Base-by-base conservation (phyloP, 2,888 invertebrate genomes). In the Eristalis pertinax region DNA sequence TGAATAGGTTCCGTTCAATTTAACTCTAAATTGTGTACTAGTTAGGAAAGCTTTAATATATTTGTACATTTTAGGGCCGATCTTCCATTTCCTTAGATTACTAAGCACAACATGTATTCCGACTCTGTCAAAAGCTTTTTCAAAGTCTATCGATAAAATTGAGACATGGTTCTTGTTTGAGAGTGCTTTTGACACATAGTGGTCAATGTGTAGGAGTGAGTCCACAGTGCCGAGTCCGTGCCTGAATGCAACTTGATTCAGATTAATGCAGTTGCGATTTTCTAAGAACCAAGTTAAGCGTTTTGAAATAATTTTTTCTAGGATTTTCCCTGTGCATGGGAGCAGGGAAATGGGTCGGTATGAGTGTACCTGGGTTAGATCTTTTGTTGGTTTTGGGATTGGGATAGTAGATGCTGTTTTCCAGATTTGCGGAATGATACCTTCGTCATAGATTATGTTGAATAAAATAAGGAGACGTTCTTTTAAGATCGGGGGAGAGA, bases 321-420 rank as follows among this genome's bases (percentile, higher is more conserved):
- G n/a, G n/a, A n/a, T n/a, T n/a, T n/a, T n/a, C n/a, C n/a, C n/a
- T n/a, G n/a, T 68, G 24, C 68, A 68, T 13, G 68, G 26, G 7
- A 68, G 68, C 15, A 68, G 68, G 15, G 50, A 50, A n/a, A 68
- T 68, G 8, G 68, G 68, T 26, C 68, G 43, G n/a, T 68, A 68
- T 13, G 26, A 15, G 5, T 35, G 29, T 15, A 22, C n/a, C 1
- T 11, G 15, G n/a, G 43, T 26, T 1, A n/a, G 50, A n/a, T 68
- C 43, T 7, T 50, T 50, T 11, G 41, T 68, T 50, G 29, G 67
- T 50, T 68, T 68, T 11, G 22, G 50, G 4, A 68, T 4, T 50
- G 67, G 67, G n/a, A 68, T 50, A n/a, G 50, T 26, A 7, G 8
- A 50, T 15, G 67, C 67, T 13, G 29, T n/a, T 68, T 68, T 68